Base-by-base conservation (phyloP, 2,797 vertebrate genomes). In the Lerista edwardsae region DNA sequence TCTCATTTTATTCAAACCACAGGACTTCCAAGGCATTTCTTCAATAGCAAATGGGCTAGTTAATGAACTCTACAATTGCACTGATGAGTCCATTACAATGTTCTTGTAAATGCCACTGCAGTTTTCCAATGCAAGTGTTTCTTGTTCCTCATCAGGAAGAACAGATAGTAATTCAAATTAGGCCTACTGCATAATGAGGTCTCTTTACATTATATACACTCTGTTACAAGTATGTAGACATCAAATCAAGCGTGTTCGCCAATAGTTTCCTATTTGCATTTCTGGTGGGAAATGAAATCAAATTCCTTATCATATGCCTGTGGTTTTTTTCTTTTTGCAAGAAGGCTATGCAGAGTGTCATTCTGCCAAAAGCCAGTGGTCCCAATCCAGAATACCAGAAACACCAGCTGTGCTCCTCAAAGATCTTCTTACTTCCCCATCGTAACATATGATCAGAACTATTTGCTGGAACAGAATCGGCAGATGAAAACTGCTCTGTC, bases 161-260 rank as follows among this genome's bases (percentile, higher is more conserved):
- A 72, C 23, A 88, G 90, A 84, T 83, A 87, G 77, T 87, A 89
- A 92, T 83, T 93, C 88, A 92, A 92, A 93, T 91, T 90, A 93
- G 83, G 77, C 79, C 90, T 68, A n/a, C 59, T 64, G 64, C 82
- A 75, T 87, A 91, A 88, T 89, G 81, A 90, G 86, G 88, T 84
- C 86, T 86, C 79, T 64, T 91, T 90, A 87, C 0, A 0, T 90
- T 83, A 69, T 82, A 83, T 91, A 68, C 36, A 79, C 84, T 84
- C 65, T 77, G 69, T 59, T 84, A 76, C 57, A 61, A 47, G 71
- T 77, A 87, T 85, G 85, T 92, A 92, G 90, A 86, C 91, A 69
- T 89, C 84, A 77, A 80, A 86, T 73, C 17, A 9, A 87, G 72
- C 23, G 67, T 83, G 73, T 87, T 92, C 90, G 61, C 72, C 75